A percentile compares a stretch with the other conserved stretches of the same genome.
Evolutionary conservation across 2,797 vertebrate genomes (phyloP).

Genomic region (Podarcis siculus): DNA sequence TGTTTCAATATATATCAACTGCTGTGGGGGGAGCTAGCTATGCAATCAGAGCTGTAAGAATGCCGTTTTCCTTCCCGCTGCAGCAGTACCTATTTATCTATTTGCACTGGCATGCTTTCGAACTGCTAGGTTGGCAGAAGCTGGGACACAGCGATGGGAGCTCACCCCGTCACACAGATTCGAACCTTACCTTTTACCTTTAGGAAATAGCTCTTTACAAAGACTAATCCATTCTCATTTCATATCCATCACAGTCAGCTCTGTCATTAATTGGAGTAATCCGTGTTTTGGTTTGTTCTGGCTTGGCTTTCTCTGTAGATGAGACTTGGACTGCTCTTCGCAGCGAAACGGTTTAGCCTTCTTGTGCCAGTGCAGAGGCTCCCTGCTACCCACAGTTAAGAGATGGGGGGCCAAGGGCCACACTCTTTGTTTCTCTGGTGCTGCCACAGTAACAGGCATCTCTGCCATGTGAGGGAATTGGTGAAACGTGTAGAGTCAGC

Average conservation of each 20-base stretch:
- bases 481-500: background rate
- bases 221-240: background rate
- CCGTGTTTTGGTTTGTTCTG: constrained; percentile 1
- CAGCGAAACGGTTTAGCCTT: background rate
- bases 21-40: background rate
- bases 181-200: too few relatives aligned
- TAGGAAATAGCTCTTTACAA: background rate
- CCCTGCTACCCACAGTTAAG: background rate
- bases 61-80: too few relatives aligned
- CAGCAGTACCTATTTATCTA: too few relatives aligned
- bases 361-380: background rate
- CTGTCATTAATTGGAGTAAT: background rate
- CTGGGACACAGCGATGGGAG: too few relatives aligned
- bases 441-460: background rate
- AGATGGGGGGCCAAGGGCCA: background rate
- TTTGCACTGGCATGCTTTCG: too few relatives aligned
- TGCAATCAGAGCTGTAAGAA: background rate
- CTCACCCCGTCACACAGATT: too few relatives aligned
- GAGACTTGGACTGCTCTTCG: background rate
- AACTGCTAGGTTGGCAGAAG: too few relatives aligned
- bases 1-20: background rate
- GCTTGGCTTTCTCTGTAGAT: background rate
- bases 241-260: background rate
- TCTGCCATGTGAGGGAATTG: background rate
- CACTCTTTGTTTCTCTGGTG: background rate